Conservation (phyloP, 1,140 invertebrate species). For the Bombus soroeensis region DNA sequence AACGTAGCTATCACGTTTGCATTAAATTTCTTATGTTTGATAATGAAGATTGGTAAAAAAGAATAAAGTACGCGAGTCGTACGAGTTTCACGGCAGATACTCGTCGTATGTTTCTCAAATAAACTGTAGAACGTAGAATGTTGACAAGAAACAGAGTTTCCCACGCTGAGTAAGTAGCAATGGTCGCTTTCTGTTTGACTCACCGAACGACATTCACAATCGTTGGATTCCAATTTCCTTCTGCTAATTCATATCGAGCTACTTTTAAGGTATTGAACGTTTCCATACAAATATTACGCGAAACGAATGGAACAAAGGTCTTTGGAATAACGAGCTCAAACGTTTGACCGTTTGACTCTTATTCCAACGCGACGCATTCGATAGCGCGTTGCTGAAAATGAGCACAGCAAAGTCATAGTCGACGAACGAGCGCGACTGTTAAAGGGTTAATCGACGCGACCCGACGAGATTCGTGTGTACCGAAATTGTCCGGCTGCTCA, state of each 20-base stretch:
- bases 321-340: neutral
- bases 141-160: too few species aligned
- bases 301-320: neutral
- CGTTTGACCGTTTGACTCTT: constrained; percentile 13
- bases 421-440: constrained; percentile 35
- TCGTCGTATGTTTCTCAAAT: too few species aligned
- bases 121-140: too few species aligned
- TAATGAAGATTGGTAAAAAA: too few species aligned
- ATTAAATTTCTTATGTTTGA: too few species aligned
- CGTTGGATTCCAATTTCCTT: neutral
- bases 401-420: constrained; percentile 40
- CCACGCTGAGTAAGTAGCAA: too few species aligned
- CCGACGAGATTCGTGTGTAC: constrained; percentile 38
- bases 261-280: neutral
- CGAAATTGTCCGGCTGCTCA: constrained; percentile 37
- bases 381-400: constrained; percentile 7
- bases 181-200: too few species aligned
- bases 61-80: too few species aligned
- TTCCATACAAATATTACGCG: neutral
- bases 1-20: too few species aligned
- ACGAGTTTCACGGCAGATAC: too few species aligned
- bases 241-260: too few species aligned
- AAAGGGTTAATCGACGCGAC: constrained; percentile 44
- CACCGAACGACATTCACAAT: too few species aligned
- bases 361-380: constrained; percentile 14